A percentile compares a stretch with the other conserved stretches of the same genome.
phyloP scores from a whole-genome alignment of 2,888 invertebrate species.

The Adela reaumurella region DNA sequence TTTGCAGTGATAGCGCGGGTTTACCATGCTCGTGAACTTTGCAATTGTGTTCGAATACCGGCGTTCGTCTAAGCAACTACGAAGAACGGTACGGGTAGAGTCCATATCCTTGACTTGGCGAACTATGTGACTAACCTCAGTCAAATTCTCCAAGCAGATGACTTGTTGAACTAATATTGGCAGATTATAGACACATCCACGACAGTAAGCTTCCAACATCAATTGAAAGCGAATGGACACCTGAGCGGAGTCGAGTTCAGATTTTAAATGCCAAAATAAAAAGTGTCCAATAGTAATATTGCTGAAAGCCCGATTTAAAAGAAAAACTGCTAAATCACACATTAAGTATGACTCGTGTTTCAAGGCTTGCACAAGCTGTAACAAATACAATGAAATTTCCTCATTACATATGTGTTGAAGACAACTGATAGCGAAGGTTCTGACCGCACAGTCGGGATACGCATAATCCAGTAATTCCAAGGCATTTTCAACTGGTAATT shows the following conservation, averaged over 20 bases:
- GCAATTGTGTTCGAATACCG: background rate
- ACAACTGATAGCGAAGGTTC: constrained; percentile 83
- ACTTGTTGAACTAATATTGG: constrained; percentile 69
- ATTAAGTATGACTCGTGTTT: constrained; percentile 89
- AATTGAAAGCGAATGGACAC: constrained; percentile 88
- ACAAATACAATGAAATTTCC: constrained; percentile 83
- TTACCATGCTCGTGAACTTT: background rate
- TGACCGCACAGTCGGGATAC: constrained; percentile 83
- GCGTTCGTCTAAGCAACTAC: constrained; percentile 59
- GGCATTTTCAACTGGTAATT: constrained; percentile 75
- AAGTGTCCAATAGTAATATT: constrained; percentile 93
- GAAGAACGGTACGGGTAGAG: constrained; percentile 60
- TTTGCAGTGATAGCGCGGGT: constrained; percentile 23
- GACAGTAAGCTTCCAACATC: constrained; percentile 88
- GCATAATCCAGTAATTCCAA: constrained; percentile 90
- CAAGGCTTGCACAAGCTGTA: constrained; percentile 92
- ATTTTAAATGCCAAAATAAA: constrained; percentile 88
- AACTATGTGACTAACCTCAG: background rate
- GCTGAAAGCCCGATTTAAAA: constrained; percentile 76
- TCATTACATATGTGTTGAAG: constrained; percentile 75
- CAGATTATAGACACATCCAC: constrained; percentile 85
- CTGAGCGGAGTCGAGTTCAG: constrained; percentile 88
- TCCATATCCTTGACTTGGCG: constrained; percentile 58
- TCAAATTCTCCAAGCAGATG: constrained; percentile 73
- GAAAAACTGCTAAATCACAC: constrained; percentile 85